Base-by-base conservation (phyloP, 2,888 invertebrate species). In the Sycophila texana region DNA sequence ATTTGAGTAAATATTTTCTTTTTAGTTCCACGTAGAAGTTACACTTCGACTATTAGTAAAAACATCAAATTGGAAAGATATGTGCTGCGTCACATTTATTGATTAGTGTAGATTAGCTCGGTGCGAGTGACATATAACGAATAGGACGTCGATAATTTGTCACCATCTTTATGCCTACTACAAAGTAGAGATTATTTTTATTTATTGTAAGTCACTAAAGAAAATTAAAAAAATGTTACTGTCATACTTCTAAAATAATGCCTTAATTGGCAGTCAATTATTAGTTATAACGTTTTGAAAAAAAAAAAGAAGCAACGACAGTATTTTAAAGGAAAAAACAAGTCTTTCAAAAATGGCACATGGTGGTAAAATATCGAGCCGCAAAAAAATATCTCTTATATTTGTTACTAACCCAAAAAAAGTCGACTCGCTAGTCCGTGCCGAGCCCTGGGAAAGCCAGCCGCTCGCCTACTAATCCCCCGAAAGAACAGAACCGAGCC, bases 11-110 rank as follows among this genome's bases (percentile, higher is more conserved):
- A 39, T 39, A 39, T 10, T 39, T 39, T 5, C 7, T 39, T 26
- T 39, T 22, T 7, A 55, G 39, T 20, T 18, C 4, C 49, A 65
- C 10, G 30, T 53, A 71, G n/a, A 77, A 68, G 68, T 71, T 65
- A 18, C 77, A 74, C 74, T 71, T 75, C 51, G 57, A 79, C 63
- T 61, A 78, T 57, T 57, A 80, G 73, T 74, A 60, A 75, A 75
- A 81, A 81, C 77, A 82, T 77, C 77, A 75, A 86, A 85, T 89
- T 89, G 89, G 89, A 89, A 89, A 89, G 89, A 89, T 86, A 86
- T 86, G 88, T 86, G 86, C 86, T 83, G 83, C 84, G 85, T 82
- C 84, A 84, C 85, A 85, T 86, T 77, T 77, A 79, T 76, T 81
- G 77, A 81, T 79, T 51, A 68, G 76, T 80, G 74, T 74, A 60